Conservation (phyloP, 2,797 vertebrate species). For the Octomys mimax region DNA sequence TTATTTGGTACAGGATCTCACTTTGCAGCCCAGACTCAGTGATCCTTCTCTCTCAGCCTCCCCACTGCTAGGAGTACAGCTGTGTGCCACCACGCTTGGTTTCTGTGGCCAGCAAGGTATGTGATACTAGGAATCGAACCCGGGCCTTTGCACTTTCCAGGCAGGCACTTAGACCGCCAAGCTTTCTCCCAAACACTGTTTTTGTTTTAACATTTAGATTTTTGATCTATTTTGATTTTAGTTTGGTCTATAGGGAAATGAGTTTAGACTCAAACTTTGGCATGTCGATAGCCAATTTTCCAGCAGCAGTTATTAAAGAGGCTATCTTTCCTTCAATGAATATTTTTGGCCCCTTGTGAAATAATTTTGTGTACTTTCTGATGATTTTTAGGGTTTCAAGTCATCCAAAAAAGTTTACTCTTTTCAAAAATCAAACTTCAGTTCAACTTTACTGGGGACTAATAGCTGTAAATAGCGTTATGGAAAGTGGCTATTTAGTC, state of each 20-base stretch:
- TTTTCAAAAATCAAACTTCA: background rate
- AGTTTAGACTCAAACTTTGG: background rate
- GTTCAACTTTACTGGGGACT: background rate
- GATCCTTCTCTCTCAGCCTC: too few species aligned
- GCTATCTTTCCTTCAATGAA: background rate
- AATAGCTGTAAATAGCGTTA: background rate
- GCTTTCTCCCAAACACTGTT: background rate
- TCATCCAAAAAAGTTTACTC: background rate
- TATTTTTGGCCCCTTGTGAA: background rate
- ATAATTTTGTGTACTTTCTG: slow-evolving; percentile 46
- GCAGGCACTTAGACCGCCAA: too few species aligned
- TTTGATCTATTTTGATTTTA: background rate
- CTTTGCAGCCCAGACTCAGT: too few species aligned
- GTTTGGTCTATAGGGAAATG: background rate
- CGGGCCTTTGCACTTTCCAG: too few species aligned
- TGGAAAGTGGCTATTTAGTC: background rate
- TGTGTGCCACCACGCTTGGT: too few species aligned
- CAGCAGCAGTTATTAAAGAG: background rate
- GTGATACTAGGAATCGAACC: too few species aligned
- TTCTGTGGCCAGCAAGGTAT: too few species aligned
- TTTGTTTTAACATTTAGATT: background rate
- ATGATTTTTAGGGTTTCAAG: background rate
- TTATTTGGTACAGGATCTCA: too few species aligned
- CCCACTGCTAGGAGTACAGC: too few species aligned
- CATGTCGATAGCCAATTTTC: background rate